Conservation (phyloP, 2,888 invertebrate genomes). For the Eumerus sabulonum region DNA sequence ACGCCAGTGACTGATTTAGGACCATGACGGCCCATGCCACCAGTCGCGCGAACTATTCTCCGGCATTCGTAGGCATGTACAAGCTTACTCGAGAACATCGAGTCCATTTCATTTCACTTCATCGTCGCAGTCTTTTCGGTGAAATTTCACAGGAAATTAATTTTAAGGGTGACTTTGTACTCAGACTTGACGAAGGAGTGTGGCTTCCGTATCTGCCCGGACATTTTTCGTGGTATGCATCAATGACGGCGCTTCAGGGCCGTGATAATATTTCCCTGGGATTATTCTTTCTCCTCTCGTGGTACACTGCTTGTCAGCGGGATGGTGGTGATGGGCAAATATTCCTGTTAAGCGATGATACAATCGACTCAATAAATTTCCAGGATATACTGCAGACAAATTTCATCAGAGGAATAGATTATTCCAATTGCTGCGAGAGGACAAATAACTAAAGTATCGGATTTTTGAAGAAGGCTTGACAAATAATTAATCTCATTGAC, state of each 20-base stretch:
- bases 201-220: slow-evolving; percentile 22
- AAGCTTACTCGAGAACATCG: slow-evolving; percentile 4
- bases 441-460: slow-evolving; percentile 38
- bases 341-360: slow-evolving; percentile 42
- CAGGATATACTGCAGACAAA: slow-evolving; percentile 38
- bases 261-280: slow-evolving; percentile 29
- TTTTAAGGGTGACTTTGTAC: slow-evolving; percentile 48
- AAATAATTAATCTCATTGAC: too few species aligned
- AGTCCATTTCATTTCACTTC: slow-evolving; percentile 54
- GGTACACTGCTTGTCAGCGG: background rate
- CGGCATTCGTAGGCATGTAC: too few species aligned
- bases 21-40: background rate
- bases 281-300: slow-evolving; percentile 1
- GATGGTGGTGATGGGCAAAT: slow-evolving; percentile 47
- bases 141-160: slow-evolving; percentile 63
- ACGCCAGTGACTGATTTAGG: slow-evolving; percentile 51
- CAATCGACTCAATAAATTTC: slow-evolving; percentile 44
- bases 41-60: background rate
- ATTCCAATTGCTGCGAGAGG: slow-evolving; percentile 30
- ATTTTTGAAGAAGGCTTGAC: slow-evolving; percentile 30
- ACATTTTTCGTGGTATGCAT: slow-evolving; percentile 50
- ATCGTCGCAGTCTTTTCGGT: slow-evolving; percentile 22
- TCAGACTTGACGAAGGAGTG: background rate
- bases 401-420: slow-evolving; percentile 43
- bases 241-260: slow-evolving; percentile 13